phyloP scores from a whole-genome alignment of 1,140 invertebrate species.

The Dysdera silvatica region DNA sequence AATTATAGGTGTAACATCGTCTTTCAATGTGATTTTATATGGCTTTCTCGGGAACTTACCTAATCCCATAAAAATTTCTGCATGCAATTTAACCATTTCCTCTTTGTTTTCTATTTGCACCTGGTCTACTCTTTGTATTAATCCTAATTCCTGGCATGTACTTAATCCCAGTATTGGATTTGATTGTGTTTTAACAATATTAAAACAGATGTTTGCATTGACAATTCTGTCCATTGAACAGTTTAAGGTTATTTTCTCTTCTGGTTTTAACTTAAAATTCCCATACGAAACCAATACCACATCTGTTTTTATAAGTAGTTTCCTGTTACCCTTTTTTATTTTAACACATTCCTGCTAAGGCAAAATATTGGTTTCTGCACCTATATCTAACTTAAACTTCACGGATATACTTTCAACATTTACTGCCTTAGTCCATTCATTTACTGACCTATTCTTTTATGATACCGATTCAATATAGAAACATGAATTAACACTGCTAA shows the following conservation, averaged over 20 bases:
- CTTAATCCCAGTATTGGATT: not conserved
- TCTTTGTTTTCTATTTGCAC: not conserved
- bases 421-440: not conserved
- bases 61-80: not conserved
- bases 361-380: conserved; percentile 8
- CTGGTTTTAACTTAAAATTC: conserved; percentile 1
- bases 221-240: not conserved
- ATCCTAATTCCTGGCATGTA: not conserved
- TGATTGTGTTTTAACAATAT: not conserved
- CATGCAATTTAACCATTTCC: not conserved
- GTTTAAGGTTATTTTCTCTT: not conserved
- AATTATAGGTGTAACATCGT: conserved; percentile 7
- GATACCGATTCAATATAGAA: not conserved
- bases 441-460: not conserved
- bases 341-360: no score
- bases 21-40: conserved; percentile 4
- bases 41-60: not conserved
- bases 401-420: not conserved
- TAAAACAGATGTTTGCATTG: conserved; percentile 1
- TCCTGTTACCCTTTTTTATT: not conserved
- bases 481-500: not conserved
- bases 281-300: conserved; percentile 1
- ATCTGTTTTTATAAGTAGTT: not conserved
- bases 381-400: conserved; percentile 17
- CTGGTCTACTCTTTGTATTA: not conserved